Evolutionary conservation across 1,140 invertebrate species (phyloP).

Genomic region (Calycopis cecrops): DNA sequence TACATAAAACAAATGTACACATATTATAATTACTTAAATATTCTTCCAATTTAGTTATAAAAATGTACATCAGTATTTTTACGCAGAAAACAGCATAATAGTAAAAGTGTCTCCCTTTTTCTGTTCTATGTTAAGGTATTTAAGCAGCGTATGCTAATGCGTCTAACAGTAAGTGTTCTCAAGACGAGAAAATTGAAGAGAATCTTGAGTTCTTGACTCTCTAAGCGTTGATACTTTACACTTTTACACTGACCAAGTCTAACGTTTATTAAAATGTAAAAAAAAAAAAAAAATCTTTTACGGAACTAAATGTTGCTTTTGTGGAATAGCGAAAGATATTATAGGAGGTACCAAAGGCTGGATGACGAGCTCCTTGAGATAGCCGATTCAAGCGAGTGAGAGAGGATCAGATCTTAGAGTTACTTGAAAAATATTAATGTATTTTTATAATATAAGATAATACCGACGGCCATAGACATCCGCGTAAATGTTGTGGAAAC

Average conservation of each 20-base stretch:
- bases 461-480: too few species aligned
- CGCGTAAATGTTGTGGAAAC: too few species aligned
- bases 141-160: conserved; percentile 22
- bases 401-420: too few species aligned
- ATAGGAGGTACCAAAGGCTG: background rate
- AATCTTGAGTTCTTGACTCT: conserved; percentile 20
- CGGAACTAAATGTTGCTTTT: background rate
- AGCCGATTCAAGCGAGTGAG: too few species aligned
- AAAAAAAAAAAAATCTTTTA: background rate
- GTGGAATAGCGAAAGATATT: background rate
- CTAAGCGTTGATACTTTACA: conserved; percentile 15
- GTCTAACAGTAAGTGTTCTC: conserved; percentile 20
- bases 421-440: too few species aligned
- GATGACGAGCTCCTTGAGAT: too few species aligned
- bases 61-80: background rate
- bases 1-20: too few species aligned
- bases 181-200: conserved; percentile 18
- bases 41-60: too few species aligned
- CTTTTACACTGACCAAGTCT: conserved; percentile 15
- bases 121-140: conserved; percentile 10
- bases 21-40: too few species aligned
- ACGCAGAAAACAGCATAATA: conserved; percentile 11
- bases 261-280: conserved; percentile 4
- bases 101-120: conserved; percentile 11
- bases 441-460: too few species aligned